phyloP scores from a whole-genome alignment of 2,797 vertebrate genomes.

The Hozukius guyotensis region DNA sequence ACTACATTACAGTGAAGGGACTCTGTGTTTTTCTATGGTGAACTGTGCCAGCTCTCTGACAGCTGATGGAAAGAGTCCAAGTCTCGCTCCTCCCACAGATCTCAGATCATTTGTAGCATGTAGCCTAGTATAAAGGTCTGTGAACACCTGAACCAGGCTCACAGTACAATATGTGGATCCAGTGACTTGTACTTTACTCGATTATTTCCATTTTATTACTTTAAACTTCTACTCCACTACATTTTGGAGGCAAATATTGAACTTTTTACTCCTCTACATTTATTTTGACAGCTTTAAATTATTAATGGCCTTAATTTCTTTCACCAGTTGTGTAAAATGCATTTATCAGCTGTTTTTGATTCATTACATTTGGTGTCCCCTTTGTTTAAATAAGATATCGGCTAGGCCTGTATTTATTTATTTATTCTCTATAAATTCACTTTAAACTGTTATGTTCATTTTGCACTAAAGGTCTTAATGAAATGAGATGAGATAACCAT shows the following conservation, averaged over 20 bases:
- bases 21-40: constrained; percentile 46
- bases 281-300: not conserved
- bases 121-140: not conserved
- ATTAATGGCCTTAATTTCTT: not conserved
- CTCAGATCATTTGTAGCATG: constrained; percentile 29
- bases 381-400: too few relatives aligned
- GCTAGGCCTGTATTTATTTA: too few relatives aligned
- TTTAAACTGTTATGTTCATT: too few relatives aligned
- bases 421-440: too few relatives aligned
- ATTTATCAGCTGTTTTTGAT: too few relatives aligned
- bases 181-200: not conserved
- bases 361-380: too few relatives aligned
- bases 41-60: constrained; percentile 56
- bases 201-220: not conserved
- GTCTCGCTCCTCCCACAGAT: constrained; percentile 32
- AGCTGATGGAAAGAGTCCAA: constrained; percentile 59
- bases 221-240: not conserved
- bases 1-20: constrained; percentile 17
- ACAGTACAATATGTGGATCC: not conserved
- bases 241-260: not conserved
- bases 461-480: too few relatives aligned
- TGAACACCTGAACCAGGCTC: not conserved
- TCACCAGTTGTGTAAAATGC: too few relatives aligned
- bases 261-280: not conserved
- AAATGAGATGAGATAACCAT: too few relatives aligned